These are phyloP conservation scores for Synchiropus splendidus DNA, from an alignment of 2,113 vertebrate species.

Conservation along the genomic window DNA sequence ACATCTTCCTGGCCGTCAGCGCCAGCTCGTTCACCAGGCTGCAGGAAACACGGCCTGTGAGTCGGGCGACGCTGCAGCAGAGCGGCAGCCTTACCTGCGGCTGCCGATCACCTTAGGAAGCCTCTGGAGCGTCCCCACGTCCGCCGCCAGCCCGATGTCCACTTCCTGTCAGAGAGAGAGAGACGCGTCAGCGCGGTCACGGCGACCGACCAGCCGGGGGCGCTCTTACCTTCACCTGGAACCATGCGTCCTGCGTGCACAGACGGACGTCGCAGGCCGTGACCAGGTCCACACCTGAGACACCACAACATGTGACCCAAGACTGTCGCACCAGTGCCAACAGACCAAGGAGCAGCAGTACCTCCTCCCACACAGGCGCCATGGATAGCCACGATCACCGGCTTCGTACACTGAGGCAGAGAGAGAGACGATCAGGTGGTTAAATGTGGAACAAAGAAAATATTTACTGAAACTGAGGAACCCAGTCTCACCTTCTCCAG, in stretches of 20 bases:
- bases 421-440: neutral
- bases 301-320: neutral
- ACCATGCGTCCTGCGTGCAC: conserved; percentile 79
- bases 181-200: neutral
- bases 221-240: conserved; percentile 79
- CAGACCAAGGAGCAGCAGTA: conserved; percentile 23
- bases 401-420: conserved; percentile 77
- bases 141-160: conserved; percentile 79
- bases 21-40: conserved; percentile 83
- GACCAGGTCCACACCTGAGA: conserved; percentile 76
- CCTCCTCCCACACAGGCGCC: conserved; percentile 79
- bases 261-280: conserved; percentile 83
- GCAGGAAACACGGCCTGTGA: neutral
- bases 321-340: neutral
- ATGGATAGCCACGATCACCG: conserved; percentile 76
- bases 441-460: no score
- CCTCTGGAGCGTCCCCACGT: conserved; percentile 80
- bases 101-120: conserved; percentile 79
- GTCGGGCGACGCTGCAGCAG: neutral
- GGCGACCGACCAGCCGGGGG: neutral
- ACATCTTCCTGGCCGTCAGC: conserved; percentile 79
- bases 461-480: no score
- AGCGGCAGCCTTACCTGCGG: conserved; percentile 56
- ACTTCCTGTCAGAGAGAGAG: conserved; percentile 68
- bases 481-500: conserved; percentile 80